phyloP scores from a whole-genome alignment of 2,888 invertebrate genomes.

The Girardia tigrina region DNA sequence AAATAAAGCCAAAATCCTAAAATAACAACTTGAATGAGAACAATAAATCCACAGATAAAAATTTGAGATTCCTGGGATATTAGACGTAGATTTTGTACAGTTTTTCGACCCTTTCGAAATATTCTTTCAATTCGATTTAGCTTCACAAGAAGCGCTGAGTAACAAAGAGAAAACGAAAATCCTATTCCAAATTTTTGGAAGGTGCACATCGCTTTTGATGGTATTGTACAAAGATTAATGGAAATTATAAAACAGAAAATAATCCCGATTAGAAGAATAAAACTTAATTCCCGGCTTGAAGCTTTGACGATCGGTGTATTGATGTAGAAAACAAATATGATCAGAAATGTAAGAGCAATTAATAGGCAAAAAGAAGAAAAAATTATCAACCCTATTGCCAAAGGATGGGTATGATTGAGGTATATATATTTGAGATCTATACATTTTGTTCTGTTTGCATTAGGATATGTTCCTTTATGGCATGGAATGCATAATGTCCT shows the following conservation, averaged over 20 bases:
- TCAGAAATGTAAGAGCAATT: slow-evolving; percentile 45
- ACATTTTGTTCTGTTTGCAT: slow-evolving; percentile 57
- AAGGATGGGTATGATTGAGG: slow-evolving; percentile 59
- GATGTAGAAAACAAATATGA: slow-evolving; percentile 47
- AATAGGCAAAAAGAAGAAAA: slow-evolving; percentile 49
- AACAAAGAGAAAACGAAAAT: slow-evolving; percentile 49
- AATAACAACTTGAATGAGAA: slow-evolving; percentile 56
- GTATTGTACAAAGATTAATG: slow-evolving; percentile 48
- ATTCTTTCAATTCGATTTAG: slow-evolving; percentile 50
- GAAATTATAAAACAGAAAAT: slow-evolving; percentile 49
- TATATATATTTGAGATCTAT: slow-evolving; percentile 53
- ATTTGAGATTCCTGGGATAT: slow-evolving; percentile 52
- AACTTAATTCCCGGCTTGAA: slow-evolving; percentile 51
- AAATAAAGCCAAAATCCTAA: slow-evolving; percentile 81
- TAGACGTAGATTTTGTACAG: slow-evolving; percentile 50
- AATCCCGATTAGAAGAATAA: slow-evolving; percentile 48
- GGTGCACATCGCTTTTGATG: slow-evolving; percentile 46
- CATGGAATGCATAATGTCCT: slow-evolving; percentile 70
- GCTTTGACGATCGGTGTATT: slow-evolving; percentile 52
- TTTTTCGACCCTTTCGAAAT: slow-evolving; percentile 49
- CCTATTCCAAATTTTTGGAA: slow-evolving; percentile 50
- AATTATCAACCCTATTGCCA: slow-evolving; percentile 83
- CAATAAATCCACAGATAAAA: slow-evolving; percentile 48
- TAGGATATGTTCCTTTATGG: slow-evolving; percentile 66
- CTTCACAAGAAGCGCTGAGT: slow-evolving; percentile 51